A percentile compares a stretch with the other conserved stretches of the same genome.
phyloP scores from a whole-genome alignment of 2,113 vertebrate genomes.

The Passer montanus region DNA sequence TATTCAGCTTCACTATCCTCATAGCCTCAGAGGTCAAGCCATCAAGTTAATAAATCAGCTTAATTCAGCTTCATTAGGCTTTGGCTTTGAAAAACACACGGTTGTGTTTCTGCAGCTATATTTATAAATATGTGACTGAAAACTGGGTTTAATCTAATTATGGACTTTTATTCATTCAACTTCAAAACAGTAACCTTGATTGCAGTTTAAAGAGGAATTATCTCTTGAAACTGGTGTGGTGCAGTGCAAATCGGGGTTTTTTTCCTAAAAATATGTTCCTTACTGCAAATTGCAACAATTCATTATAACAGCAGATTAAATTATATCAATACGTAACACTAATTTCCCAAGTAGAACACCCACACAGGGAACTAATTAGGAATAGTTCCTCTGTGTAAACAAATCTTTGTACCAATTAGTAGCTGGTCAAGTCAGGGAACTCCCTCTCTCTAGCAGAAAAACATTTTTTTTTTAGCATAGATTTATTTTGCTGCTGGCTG shows the following conservation, averaged over 20 bases:
- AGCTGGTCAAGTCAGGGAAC: conserved; percentile 32
- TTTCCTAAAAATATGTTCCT: background rate
- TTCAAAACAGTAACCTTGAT: background rate
- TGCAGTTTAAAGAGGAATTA: background rate
- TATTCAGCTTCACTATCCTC: background rate
- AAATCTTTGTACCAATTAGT: conserved; percentile 45
- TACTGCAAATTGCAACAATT: background rate
- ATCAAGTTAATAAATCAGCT: background rate
- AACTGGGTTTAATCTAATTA: background rate
- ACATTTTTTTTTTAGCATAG: background rate
- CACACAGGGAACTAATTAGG: conserved; percentile 48
- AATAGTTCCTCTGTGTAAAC: conserved; percentile 36
- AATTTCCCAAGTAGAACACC: conserved; percentile 45
- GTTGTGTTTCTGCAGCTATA: background rate
- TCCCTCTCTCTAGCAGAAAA: conserved; percentile 15
- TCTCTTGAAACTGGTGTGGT: background rate
- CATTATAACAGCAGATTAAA: background rate
- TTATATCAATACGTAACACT: conserved; percentile 33
- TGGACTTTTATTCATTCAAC: background rate
- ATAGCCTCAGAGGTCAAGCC: background rate
- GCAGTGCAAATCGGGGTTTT: rapidly evolving
- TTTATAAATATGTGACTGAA: background rate
- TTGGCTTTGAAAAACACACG: background rate
- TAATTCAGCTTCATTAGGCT: background rate
- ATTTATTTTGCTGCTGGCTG: background rate